These are phyloP conservation scores for Himantopus leucocephalus DNA, from an alignment of 2,113 vertebrate genomes.

Conservation along the genomic window DNA sequence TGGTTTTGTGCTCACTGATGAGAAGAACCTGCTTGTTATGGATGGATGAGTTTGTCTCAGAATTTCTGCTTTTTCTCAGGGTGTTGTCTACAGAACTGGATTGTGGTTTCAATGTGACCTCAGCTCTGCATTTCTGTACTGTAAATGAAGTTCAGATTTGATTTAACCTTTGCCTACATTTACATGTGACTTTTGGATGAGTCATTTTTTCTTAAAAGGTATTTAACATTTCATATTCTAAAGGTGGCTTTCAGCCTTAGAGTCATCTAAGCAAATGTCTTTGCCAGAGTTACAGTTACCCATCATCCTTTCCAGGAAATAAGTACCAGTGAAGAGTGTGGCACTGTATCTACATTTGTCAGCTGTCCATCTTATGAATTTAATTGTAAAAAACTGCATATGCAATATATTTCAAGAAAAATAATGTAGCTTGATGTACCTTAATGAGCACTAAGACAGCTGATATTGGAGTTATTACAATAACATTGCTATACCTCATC, in stretches of 20 bases:
- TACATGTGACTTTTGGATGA: not conserved
- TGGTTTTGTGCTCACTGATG: slow-evolving; percentile 1
- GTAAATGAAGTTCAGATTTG: not conserved
- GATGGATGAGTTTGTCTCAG: slow-evolving; percentile 4
- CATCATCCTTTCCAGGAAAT: not conserved
- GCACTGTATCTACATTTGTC: not conserved
- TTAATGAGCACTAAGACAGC: not conserved
- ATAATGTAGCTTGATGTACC: not conserved
- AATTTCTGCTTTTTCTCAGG: slow-evolving; percentile 2
- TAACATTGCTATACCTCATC: not conserved
- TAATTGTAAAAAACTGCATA: not conserved
- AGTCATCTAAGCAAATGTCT: not conserved
- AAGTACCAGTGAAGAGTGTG: not conserved
- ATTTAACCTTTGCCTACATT: not conserved
- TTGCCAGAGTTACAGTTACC: not conserved
- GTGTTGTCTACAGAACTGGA: not conserved
- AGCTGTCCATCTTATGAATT: not conserved
- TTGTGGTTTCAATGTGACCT: not conserved
- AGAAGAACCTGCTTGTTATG: slow-evolving; percentile 25
- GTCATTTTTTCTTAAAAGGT: not conserved
- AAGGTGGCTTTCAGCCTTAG: not conserved
- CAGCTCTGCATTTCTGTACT: not conserved
- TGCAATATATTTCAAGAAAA: not conserved
- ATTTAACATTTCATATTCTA: not conserved
- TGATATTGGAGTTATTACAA: not conserved